phyloP scores from a whole-genome alignment of 2,888 invertebrate species.

The Exephanes ischioxanthus region DNA sequence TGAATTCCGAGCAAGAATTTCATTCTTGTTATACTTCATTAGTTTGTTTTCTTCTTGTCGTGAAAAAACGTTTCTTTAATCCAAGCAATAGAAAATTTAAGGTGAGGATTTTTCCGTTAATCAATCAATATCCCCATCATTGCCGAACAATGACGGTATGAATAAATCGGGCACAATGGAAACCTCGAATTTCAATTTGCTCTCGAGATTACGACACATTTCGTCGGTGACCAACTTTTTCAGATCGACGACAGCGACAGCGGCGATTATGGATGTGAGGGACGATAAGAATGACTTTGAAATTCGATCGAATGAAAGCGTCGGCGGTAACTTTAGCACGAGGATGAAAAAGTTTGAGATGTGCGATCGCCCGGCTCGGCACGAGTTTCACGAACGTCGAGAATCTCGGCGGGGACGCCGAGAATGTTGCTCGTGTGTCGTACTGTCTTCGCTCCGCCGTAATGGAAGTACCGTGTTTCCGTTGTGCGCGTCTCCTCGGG shows the following conservation, averaged over 20 bases:
- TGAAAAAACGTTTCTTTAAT: too few species aligned
- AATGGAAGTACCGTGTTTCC: constrained; percentile 74
- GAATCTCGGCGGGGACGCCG: constrained; percentile 7
- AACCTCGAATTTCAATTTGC: background rate
- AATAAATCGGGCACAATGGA: background rate
- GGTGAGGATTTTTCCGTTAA: too few species aligned
- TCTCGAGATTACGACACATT: background rate
- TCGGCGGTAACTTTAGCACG: background rate
- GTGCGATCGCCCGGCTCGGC: background rate
- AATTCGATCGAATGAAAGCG: constrained; percentile 13
- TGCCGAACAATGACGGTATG: background rate
- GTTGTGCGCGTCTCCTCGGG: constrained; percentile 61
- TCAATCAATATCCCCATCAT: too few species aligned
- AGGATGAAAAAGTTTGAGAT: constrained; percentile 32
- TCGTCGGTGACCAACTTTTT: background rate
- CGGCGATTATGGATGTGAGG: background rate
- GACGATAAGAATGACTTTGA: constrained; percentile 14
- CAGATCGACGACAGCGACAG: background rate
- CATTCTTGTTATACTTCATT: background rate
- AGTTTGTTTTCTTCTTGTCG: too few species aligned
- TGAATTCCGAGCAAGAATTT: background rate
- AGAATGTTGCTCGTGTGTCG: constrained; percentile 25
- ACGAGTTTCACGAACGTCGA: background rate
- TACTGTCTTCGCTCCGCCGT: constrained; percentile 42
- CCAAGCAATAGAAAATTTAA: too few species aligned